Conservation (phyloP, 2,888 invertebrate species). For the Gandaritis pyraliata region DNA sequence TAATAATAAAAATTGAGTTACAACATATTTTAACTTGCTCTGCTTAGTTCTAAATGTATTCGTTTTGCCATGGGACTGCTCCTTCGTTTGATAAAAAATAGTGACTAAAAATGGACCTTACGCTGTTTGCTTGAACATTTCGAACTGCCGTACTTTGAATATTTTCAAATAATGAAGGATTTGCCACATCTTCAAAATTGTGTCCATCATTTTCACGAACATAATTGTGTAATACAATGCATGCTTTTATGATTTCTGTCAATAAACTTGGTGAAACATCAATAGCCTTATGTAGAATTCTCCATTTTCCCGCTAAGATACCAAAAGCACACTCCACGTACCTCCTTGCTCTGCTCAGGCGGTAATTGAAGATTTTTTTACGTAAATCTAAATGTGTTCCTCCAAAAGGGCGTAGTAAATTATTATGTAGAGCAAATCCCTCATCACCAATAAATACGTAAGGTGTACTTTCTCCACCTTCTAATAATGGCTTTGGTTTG, state of each 20-base stretch:
- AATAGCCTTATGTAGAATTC: slow-evolving; percentile 43
- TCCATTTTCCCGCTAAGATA: slow-evolving; percentile 40
- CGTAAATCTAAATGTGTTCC: slow-evolving; percentile 38
- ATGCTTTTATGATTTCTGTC: slow-evolving; percentile 32
- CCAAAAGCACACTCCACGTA: slow-evolving; percentile 34
- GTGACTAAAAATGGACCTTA: slow-evolving; percentile 44
- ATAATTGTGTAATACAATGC: slow-evolving; percentile 41
- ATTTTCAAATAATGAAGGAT: slow-evolving; percentile 44
- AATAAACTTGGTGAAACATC: slow-evolving; percentile 40
- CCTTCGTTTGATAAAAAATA: slow-evolving; percentile 45
- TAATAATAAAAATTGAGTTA: slow-evolving; percentile 29
- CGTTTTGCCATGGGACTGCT: slow-evolving; percentile 39
- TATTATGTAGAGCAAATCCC: slow-evolving; percentile 38
- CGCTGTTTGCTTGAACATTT: slow-evolving; percentile 42
- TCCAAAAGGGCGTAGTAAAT: slow-evolving; percentile 40
- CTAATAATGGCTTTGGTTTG: slow-evolving; percentile 41
- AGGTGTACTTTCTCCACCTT: slow-evolving; percentile 37
- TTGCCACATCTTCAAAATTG: slow-evolving; percentile 45
- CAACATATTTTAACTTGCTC: slow-evolving; percentile 26
- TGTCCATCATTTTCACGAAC: slow-evolving; percentile 44
- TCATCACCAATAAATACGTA: slow-evolving; percentile 38
- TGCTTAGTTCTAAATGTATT: slow-evolving; percentile 42
- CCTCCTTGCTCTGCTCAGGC: slow-evolving; percentile 30
- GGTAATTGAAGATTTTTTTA: slow-evolving; percentile 41
- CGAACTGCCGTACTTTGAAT: slow-evolving; percentile 43